Evolutionary conservation across 2,888 invertebrate species (phyloP).

Genomic region (Celastrina argiolus): DNA sequence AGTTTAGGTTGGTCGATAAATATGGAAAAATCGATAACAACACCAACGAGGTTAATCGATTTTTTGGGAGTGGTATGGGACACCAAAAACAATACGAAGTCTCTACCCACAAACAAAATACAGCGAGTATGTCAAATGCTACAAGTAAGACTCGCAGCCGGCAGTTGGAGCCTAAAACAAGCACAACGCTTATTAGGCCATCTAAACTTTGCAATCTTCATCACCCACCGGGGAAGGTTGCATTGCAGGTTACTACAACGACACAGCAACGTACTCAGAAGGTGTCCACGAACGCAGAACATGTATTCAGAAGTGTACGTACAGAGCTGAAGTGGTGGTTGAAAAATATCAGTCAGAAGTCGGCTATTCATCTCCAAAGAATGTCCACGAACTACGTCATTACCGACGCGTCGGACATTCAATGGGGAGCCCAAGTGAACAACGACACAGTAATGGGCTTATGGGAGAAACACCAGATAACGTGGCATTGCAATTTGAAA

Average conservation of each 20-base stretch:
- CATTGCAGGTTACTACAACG: conserved; percentile 29
- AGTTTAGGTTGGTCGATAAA: conserved; percentile 26
- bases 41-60: too few relatives aligned
- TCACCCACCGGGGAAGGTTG: conserved; percentile 30
- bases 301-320: background rate
- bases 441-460: background rate
- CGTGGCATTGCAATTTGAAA: background rate
- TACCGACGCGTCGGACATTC: background rate
- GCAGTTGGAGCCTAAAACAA: background rate
- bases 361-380: background rate
- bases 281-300: background rate
- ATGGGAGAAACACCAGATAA: background rate
- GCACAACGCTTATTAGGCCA: background rate
- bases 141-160: background rate
- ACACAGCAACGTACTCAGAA: conserved; percentile 20
- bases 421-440: background rate
- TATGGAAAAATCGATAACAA: too few relatives aligned
- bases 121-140: background rate
- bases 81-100: conserved; percentile 22
- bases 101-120: conserved; percentile 25
- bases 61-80: too few relatives aligned
- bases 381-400: background rate
- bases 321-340: background rate
- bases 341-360: background rate
- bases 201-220: conserved; percentile 17